Evolutionary conservation across 2,113 vertebrate species (phyloP).

Genomic region (Osmerus mordax): DNA sequence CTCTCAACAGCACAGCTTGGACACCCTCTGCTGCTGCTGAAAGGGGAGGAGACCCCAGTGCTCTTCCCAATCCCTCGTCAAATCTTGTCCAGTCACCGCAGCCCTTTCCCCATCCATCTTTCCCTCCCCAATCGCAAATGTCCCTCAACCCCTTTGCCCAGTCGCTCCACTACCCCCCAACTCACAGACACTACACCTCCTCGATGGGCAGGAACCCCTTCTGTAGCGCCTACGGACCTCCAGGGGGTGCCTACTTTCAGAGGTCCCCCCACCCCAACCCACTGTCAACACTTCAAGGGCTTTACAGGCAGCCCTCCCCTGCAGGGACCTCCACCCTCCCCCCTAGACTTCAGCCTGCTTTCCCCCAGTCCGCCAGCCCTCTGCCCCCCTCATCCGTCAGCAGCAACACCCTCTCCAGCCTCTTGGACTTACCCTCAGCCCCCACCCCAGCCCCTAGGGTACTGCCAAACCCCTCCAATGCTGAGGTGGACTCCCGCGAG

Average conservation of each 20-base stretch:
- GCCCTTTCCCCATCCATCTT: slow-evolving; percentile 64
- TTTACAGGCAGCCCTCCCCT: slow-evolving; percentile 77
- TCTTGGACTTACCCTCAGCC: slow-evolving; percentile 56
- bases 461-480: slow-evolving; percentile 63
- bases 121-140: slow-evolving; percentile 64
- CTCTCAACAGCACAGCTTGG: slow-evolving; percentile 59
- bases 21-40: neutral
- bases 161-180: slow-evolving; percentile 60
- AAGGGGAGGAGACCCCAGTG: slow-evolving; percentile 24
- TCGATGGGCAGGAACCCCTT: slow-evolving; percentile 77
- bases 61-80: slow-evolving; percentile 39
- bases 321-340: slow-evolving; percentile 57
- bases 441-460: slow-evolving; percentile 51
- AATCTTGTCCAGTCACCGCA: slow-evolving; percentile 61
- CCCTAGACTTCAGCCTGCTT: slow-evolving; percentile 25
- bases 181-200: slow-evolving; percentile 71
- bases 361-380: slow-evolving; percentile 37
- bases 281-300: slow-evolving; percentile 73
- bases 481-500: slow-evolving; percentile 60
- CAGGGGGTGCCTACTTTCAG: slow-evolving; percentile 66
- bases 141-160: slow-evolving; percentile 84
- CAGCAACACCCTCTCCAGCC: slow-evolving; percentile 64
- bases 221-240: slow-evolving; percentile 65
- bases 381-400: slow-evolving; percentile 59
- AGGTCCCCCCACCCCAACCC: slow-evolving; percentile 69